Base-by-base conservation (phyloP, 2,797 vertebrate species). In the Vireo griseus region DNA sequence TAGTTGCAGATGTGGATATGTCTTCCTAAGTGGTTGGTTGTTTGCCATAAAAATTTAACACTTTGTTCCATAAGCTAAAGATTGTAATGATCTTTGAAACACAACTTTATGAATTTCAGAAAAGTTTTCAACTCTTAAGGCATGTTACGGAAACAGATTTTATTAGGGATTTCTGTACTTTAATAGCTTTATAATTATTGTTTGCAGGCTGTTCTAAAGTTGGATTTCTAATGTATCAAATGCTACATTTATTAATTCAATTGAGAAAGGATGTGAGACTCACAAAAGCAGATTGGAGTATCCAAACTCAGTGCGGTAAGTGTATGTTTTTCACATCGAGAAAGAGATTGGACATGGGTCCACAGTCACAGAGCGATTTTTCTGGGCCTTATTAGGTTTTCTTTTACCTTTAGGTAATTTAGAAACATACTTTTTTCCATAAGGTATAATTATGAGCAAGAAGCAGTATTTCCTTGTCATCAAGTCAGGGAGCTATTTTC, bases 91-190 rank as follows among this genome's bases (percentile, higher is more conserved):
- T 55, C 37, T 76, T 69, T 90, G 33, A 88, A 89, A 55, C 10
- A 40, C 9, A 59, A 11, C 19, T 19, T 79, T 59, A 5, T 0
- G 2, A 74, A 65, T 74, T 80, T 82, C 26, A 65, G 28, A 68
- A 67, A 45, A 17, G 3, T 50, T 66, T 92, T 6, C 19, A 65
- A 4, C 8, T 86, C 26, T 55, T 26, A 59, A 79, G 37, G 6
- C 25, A 59, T 0, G 4, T 26, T 82, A 88, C 1, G 0, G 2
- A 31, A 20, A 25, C 2, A 16, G 8, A 12, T 66, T 47, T 89
- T 72, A 16, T 66, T 58, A 44, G 2, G 16, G 5, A 81, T 47
- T 7, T 7, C 7, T 66, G 8, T 33, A 47, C 9, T 13, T 92
- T 58, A 33, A 31, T 11, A 55, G 2, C 1, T 62, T 71, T 88